A percentile compares a stretch with the other conserved stretches of the same genome.
Evolutionary conservation across 1,140 invertebrate genomes (phyloP).

Genomic region (Leptestheria dahalacensis): DNA sequence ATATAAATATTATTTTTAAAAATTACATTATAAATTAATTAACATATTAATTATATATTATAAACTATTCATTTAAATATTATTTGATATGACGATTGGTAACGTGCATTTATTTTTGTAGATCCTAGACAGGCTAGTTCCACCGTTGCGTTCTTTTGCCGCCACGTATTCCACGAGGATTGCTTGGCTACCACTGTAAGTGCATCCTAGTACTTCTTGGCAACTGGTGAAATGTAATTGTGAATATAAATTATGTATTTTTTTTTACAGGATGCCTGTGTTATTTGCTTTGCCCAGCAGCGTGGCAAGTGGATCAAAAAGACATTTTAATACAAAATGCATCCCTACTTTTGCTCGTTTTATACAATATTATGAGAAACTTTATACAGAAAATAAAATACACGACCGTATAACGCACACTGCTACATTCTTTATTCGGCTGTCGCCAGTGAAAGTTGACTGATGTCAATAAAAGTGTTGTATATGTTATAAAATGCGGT

Average conservation of each 20-base stretch:
- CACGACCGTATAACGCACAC: no score
- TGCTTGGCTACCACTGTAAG: constrained; percentile 41
- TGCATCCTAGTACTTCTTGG: not conserved
- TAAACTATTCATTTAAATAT: not conserved
- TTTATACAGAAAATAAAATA: no score
- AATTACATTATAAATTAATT: constrained; percentile 16
- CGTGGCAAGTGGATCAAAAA: not conserved
- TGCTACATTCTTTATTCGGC: no score
- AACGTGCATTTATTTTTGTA: constrained; percentile 25
- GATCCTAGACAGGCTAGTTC: constrained; percentile 42
- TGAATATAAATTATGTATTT: not conserved
- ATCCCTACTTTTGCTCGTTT: no score
- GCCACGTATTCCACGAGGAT: constrained; percentile 73
- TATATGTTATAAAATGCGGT: no score
- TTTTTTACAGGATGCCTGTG: constrained; percentile 9
- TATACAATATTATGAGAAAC: no score
- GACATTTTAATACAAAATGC: not conserved
- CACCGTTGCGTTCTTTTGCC: constrained; percentile 70
- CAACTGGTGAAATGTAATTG: not conserved
- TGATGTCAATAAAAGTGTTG: no score
- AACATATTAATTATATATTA: constrained; percentile 16
- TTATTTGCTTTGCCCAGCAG: constrained; percentile 11
- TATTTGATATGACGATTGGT: not conserved
- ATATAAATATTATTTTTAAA: constrained; percentile 12
- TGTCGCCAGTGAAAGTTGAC: no score